These are phyloP conservation scores for Hyla sarda DNA, from an alignment of 2,113 vertebrate genomes.

Conservation along the genomic window DNA sequence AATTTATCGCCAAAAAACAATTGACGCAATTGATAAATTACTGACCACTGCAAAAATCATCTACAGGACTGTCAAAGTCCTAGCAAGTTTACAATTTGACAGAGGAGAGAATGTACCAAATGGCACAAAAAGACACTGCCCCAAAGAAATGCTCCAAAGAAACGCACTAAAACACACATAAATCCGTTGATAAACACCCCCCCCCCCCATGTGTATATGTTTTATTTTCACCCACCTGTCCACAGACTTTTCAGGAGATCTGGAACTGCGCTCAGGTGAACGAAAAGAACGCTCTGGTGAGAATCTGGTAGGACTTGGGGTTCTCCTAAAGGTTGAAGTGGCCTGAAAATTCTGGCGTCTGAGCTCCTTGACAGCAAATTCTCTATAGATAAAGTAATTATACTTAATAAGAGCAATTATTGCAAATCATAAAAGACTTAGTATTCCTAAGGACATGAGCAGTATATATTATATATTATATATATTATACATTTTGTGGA, in stretches of 20 bases:
- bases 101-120: too few species aligned
- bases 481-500: too few species aligned
- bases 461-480: background rate
- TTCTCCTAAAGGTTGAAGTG: conserved; percentile 67
- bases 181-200: too few species aligned
- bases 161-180: too few species aligned
- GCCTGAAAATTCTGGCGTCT: conserved; percentile 68
- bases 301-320: conserved; percentile 63
- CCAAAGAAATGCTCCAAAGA: too few species aligned
- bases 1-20: too few species aligned
- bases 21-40: too few species aligned
- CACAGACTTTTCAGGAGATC: conserved; percentile 25
- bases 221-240: conserved; percentile 64
- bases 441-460: background rate
- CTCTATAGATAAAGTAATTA: conserved; percentile 66
- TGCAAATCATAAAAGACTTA: background rate
- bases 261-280: conserved; percentile 61
- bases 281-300: conserved; percentile 65
- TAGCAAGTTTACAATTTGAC: too few species aligned
- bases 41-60: too few species aligned
- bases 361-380: conserved; percentile 72
- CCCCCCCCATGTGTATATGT: too few species aligned
- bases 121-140: too few species aligned
- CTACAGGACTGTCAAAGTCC: too few species aligned
- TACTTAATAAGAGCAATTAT: background rate